Evolutionary conservation across 2,888 invertebrate genomes (phyloP), one percentile per base, ranked within the genome.

Genomic region (Diaprepes abbreviatus): DNA sequence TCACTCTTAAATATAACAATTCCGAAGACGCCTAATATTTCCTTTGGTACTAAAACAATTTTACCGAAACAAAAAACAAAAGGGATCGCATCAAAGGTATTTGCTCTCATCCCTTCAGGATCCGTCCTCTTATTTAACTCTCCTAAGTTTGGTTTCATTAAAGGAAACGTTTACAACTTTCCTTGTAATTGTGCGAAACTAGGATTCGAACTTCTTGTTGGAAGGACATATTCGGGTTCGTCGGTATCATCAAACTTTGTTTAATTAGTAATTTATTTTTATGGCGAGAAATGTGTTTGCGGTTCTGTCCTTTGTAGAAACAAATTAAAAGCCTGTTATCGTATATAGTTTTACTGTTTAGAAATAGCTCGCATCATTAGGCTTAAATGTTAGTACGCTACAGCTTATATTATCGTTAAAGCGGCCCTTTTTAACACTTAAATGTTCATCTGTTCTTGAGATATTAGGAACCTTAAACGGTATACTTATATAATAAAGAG

Each of bases 61-160:
- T 65, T 58, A 65, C 57, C 48, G 48, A 36, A 33, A 35, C 65
- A 65, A 65, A 65, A 65, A 66, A 50, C 38, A 40, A n/a, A 50
- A 66, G 52, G 66, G 66, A 28, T 35, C 48, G 45, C 33, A 43
- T 59, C 59, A 59, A 59, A 66, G 50, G 52, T 66, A 59, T 66
- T 59, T 66, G 40, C 50, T 52, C 21, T 19, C 50, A 24, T 52
- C 66, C 66, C 59, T 59, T 48, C 21, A 16, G 31, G 36, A 45
- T 48, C 38, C 12, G 10, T 31, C 12, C 50, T 36, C 33, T 59
- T 52, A 66, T 66, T 66, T 59, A 52, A 59, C 66, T 52, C 38
- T 40, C 40, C 17, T 9, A 40, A 52, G 59, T 66, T 66, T 58
- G 14, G 59, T 66, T 58, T 66, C 66, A 66, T 58, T 59, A 66